Base-by-base conservation (phyloP, 92 coral and sea anemone genomes). In the Siderastrea radians region DNA sequence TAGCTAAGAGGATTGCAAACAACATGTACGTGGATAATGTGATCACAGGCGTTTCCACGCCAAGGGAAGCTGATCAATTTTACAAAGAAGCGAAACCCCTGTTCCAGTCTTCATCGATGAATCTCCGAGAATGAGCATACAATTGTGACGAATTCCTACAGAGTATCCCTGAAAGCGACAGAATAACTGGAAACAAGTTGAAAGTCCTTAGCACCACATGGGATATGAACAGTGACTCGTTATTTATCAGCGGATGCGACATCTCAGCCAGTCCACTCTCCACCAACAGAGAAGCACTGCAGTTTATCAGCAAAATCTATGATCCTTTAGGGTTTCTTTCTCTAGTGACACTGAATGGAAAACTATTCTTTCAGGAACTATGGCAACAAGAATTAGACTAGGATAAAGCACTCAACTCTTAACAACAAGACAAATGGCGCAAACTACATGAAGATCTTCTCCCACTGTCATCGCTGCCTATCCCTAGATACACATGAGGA, bases 11-110 rank as follows among this genome's bases (percentile, higher is more conserved):
- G 65, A 80, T 91, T 54, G 16, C 84, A 63, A 72, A 85, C 65
- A 80, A 85, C 73, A 64, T 94, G 17, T 91, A 91, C 57, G 87
- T 94, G 16, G 93, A 90, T 79, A 86, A 90, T 68, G 81, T 90
- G 78, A 66, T 90, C 15, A 62, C 65, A 54, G 91, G 87, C 50
- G 58, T 59, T 73, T 74, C 59, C 77, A 82, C 84, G 16, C 19
- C 61, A 14, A 81, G 74, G 82, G 48, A 88, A 75, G 84, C 92
- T 46, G 83, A 15, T 17, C 7, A 83, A 83, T 68, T 66, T 1
- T 83, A 82, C 75, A 66, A 68, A 62, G 88, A 83, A 67, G 72
- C 55, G 7, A 75, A 78, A 13, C 16, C 64, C 38, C 58, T 86
- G 8, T 54, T 90, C 72, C 52, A 86, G 7, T 46, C 57, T 17